A percentile compares a stretch with the other conserved stretches of the same genome.
Conservation (phyloP, 1,140 invertebrate species). For the Schlechtendalia chinensis region DNA sequence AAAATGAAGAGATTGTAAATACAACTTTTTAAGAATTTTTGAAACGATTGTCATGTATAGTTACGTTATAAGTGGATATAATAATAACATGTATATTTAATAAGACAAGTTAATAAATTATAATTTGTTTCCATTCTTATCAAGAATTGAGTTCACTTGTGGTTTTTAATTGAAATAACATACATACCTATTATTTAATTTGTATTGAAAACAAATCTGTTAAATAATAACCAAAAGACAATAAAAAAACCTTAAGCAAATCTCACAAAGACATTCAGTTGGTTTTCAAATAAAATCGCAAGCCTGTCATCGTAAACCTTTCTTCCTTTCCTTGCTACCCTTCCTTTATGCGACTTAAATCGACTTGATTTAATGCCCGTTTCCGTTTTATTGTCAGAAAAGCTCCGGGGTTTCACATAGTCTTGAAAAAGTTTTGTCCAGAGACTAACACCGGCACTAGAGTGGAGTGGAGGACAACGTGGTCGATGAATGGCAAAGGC, state of each 20-base stretch:
- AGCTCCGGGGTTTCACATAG: conserved; percentile 12
- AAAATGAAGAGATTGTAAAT: too few species aligned
- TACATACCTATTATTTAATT: too few species aligned
- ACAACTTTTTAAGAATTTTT: too few species aligned
- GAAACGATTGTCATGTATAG: too few species aligned
- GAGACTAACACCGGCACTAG: neutral
- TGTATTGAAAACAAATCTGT: neutral
- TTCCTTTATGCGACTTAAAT: conserved; percentile 32
- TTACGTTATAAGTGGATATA: too few species aligned
- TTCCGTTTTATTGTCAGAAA: conserved; percentile 40
- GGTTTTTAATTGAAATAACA: too few species aligned
- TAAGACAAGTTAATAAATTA: too few species aligned
- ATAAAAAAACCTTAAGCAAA: conserved; percentile 14
- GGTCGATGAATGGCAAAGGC: conserved; percentile 4
- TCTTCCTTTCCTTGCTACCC: neutral
- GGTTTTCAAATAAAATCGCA: neutral
- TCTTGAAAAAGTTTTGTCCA: conserved; percentile 25
- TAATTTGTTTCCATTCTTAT: too few species aligned
- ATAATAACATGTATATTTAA: too few species aligned
- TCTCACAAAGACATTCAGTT: neutral
- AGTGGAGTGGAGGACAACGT: neutral
- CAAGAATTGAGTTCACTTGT: too few species aligned
- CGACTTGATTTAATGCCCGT: conserved; percentile 39
- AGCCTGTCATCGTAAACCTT: conserved; percentile 24
- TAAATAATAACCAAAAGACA: neutral